These are phyloP conservation scores for Argyresthia albistria DNA, from an alignment of 2,888 invertebrate species.

Conservation along the genomic window DNA sequence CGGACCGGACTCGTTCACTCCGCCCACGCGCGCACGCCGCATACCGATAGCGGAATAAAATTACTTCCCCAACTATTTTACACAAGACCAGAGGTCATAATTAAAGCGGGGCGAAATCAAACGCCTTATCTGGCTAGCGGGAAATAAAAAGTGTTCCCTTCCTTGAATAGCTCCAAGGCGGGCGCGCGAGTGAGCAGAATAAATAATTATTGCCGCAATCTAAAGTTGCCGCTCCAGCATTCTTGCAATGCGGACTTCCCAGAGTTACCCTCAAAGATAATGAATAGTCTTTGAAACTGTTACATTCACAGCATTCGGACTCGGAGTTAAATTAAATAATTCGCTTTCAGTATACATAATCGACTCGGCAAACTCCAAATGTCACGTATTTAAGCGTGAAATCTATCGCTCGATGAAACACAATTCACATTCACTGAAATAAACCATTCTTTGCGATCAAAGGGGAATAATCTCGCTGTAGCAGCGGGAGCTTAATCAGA, in stretches of 20 bases:
- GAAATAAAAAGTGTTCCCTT: conserved; percentile 69
- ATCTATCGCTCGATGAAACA: conserved; percentile 63
- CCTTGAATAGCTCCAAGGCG: conserved; percentile 58
- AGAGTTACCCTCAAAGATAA: conserved; percentile 14
- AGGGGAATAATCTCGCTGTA: conserved; percentile 68
- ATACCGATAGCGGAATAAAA: conserved; percentile 66
- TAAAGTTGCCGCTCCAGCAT: conserved; percentile 41
- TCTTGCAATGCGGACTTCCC: conserved; percentile 31
- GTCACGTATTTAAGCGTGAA: conserved; percentile 15
- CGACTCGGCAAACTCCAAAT: neutral
- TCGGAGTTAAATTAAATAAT: neutral
- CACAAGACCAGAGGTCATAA: conserved; percentile 69
- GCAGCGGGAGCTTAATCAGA: conserved; percentile 70
- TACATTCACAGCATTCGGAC: neutral
- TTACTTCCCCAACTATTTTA: conserved; percentile 61
- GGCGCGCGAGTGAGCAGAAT: conserved; percentile 63
- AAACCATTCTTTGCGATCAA: conserved; percentile 70
- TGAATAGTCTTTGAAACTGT: conserved; percentile 2
- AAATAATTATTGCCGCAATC: conserved; percentile 68
- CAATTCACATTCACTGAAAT: conserved; percentile 70
- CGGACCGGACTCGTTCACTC: conserved; percentile 16
- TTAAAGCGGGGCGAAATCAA: conserved; percentile 69
- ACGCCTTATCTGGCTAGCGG: conserved; percentile 69
- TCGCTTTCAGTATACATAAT: neutral
- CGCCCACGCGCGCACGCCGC: conserved; percentile 45